These are phyloP conservation scores for Lytechinus pictus DNA, from an alignment of 35 echinoderm and acorn worm genomes.

Conservation along the genomic window DNA sequence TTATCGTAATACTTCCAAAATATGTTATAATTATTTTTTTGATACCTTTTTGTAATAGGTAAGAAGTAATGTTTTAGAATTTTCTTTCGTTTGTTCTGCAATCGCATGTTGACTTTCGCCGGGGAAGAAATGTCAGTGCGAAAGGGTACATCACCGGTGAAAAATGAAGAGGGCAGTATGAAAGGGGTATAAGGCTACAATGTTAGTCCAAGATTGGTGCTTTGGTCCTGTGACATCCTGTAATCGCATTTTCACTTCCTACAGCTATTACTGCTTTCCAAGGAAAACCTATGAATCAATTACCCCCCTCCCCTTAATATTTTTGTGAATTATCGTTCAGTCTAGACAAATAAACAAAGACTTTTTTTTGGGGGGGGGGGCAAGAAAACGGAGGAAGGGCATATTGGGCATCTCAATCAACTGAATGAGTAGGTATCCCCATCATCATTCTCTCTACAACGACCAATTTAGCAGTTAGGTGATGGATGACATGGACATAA, in stretches of 20 bases:
- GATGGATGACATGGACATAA: background rate
- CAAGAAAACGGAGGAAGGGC: background rate
- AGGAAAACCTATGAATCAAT: background rate
- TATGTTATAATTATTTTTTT: no score
- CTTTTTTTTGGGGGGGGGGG: background rate
- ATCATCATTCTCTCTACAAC: slow-evolving; percentile 2
- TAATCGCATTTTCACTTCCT: background rate
- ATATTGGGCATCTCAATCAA: background rate
- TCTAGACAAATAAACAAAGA: slow-evolving; percentile 3
- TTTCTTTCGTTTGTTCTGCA: no score
- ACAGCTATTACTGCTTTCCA: background rate
- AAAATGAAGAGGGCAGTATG: no score
- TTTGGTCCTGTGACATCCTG: background rate
- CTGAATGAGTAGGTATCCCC: background rate
- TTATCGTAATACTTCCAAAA: no score
- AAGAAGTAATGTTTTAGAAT: no score
- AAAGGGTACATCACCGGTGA: no score
- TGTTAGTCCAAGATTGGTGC: no score
- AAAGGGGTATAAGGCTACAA: no score
- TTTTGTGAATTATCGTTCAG: background rate
- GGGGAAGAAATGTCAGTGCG: no score
- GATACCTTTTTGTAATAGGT: no score
- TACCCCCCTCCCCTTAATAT: background rate
- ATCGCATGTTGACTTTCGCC: no score
- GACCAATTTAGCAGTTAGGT: background rate